Evolutionary conservation across 2,113 vertebrate species (phyloP), one percentile per base, ranked within the genome.

Genomic region (Heterotis niloticus): DNA sequence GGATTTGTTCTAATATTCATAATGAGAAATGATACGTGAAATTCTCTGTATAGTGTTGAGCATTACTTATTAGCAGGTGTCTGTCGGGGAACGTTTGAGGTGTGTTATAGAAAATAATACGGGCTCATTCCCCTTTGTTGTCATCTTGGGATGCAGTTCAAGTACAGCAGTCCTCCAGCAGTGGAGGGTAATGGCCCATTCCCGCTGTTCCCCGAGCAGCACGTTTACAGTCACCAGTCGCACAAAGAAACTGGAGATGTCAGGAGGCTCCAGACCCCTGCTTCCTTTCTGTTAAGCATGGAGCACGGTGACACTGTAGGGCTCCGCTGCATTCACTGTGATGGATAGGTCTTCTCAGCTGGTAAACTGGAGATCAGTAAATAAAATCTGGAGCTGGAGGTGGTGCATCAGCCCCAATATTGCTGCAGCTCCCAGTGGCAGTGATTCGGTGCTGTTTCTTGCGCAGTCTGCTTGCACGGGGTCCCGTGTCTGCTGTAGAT

Each of bases 81-180:
- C 5, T 29, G 66, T 18, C 10, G 0, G 29, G 28, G 34, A 11
- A 17, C 14, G 5, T 23, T 9, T 10, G 17, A 11, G 69, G 24
- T 12, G 26, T 12, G n/a, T 17, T 29, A 29, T 9, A 26, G 10
- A 17, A 12, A 20, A 20, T 17, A 1, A 73, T 51, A 16, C 34
- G 2, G 34, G 34, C 18, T 62, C 59, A 54, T 54, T 54, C 14
- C 16, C 5, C n/a, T 73, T 56, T 20, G 18, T 60, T 7, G 60
- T 34, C 51, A 72, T 75, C 56, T 75, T 5, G 20, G 16, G 73
- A 62, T 75, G 57, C 23, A 57, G 26, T 60, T 75, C 54, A 60
- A 20, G 10, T 26, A 75, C 34, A 59, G 57, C 23, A 44, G 1
- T 57, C 1, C 17, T 28, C n/a, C 11, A n/a, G 60, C 16, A 23